Evolutionary conservation across 2,888 invertebrate species (phyloP).

Genomic region (Mechanitis mazaeus): DNA sequence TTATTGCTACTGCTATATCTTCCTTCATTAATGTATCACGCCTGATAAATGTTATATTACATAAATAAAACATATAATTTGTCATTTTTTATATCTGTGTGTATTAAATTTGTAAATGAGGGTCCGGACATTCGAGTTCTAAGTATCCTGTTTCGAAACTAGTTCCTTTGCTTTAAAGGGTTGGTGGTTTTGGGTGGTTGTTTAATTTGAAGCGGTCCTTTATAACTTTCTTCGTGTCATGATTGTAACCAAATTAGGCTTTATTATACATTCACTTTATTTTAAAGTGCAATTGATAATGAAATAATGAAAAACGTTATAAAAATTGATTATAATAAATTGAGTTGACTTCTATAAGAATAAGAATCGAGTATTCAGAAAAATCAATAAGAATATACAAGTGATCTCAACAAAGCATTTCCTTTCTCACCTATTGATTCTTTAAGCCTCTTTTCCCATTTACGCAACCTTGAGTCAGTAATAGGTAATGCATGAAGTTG

Average conservation of each 20-base stretch:
- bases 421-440: conserved; percentile 14
- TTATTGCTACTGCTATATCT: not conserved
- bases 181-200: conserved; percentile 26
- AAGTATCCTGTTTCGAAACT: conserved; percentile 44
- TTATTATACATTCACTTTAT: conserved; percentile 1
- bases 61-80: not conserved
- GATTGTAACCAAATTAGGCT: conserved; percentile 2
- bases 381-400: not conserved
- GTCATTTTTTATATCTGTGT: conserved; percentile 28
- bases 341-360: not conserved
- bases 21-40: not conserved
- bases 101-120: conserved; percentile 42
- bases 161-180: conserved; percentile 40
- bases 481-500: conserved; percentile 15
- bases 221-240: not conserved
- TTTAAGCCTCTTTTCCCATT: conserved; percentile 12
- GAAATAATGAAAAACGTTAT: not conserved
- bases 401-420: conserved; percentile 6
- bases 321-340: too few relatives aligned
- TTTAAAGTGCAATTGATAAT: not conserved
- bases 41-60: not conserved
- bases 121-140: conserved; percentile 53
- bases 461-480: conserved; percentile 8
- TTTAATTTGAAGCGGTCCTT: conserved; percentile 16
- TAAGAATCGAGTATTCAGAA: not conserved